phyloP scores from a whole-genome alignment of 2,797 vertebrate species.

The Schizopygopsis malacanthus region DNA sequence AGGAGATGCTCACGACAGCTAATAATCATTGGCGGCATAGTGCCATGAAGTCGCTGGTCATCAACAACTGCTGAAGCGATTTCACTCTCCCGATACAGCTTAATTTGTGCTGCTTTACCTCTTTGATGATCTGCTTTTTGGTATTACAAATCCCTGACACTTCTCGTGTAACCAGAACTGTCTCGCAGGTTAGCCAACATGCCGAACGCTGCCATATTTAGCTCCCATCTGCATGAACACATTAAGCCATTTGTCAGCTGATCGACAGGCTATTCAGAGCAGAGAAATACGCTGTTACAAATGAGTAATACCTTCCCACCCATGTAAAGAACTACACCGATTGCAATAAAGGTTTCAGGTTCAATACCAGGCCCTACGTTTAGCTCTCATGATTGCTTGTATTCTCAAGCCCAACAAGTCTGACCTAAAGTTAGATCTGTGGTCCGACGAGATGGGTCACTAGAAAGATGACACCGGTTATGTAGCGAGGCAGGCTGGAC shows the following conservation, averaged over 20 bases:
- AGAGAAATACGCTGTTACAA: slow-evolving; percentile 10
- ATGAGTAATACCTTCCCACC: slow-evolving; percentile 33
- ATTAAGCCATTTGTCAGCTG: slow-evolving; percentile 33
- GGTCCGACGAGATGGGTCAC: slow-evolving; percentile 14
- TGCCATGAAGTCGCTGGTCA: not conserved
- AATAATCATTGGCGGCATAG: slow-evolving; percentile 18
- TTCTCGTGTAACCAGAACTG: slow-evolving; percentile 22
- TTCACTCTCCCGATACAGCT: not conserved
- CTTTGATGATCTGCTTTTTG: slow-evolving; percentile 27
- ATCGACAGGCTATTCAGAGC: slow-evolving; percentile 12
- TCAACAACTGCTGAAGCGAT: not conserved
- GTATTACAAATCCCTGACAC: slow-evolving; percentile 21
- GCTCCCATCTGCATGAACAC: slow-evolving; percentile 35
- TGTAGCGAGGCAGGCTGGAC: slow-evolving; percentile 4
- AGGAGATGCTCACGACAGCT: slow-evolving; percentile 3
- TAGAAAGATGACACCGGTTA: slow-evolving; percentile 47
- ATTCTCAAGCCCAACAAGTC: slow-evolving; percentile 28
- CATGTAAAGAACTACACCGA: slow-evolving; percentile 21
- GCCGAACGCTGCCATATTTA: slow-evolving; percentile 31
- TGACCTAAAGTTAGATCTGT: slow-evolving; percentile 39
- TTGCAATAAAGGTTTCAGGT: slow-evolving; percentile 35
- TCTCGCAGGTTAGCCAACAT: slow-evolving; percentile 8
- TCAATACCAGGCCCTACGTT: not conserved
- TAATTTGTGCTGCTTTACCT: slow-evolving; percentile 1
- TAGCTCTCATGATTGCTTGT: slow-evolving; percentile 23